Conservation (phyloP, 2,797 vertebrate species). For the Australoheros facetus region DNA sequence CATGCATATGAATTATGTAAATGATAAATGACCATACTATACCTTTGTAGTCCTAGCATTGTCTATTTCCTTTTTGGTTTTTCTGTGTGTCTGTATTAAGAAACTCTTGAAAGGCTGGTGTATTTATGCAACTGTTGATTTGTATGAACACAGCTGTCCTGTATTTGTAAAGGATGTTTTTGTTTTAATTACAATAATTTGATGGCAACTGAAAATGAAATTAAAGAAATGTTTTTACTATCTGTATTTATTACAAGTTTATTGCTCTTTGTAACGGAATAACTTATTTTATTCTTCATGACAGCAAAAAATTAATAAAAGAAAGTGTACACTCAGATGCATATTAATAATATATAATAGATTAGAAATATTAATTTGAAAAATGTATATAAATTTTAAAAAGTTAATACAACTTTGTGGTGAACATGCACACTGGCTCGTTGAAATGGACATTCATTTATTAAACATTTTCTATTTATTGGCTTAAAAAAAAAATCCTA, state of each 20-base stretch:
- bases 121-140: conserved; percentile 77
- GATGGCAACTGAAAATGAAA: conserved; percentile 53
- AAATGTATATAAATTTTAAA: background rate
- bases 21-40: conserved; percentile 49
- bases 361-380: background rate
- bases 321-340: background rate
- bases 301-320: background rate
- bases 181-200: conserved; percentile 58
- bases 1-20: conserved; percentile 31
- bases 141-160: conserved; percentile 60
- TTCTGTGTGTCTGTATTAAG: conserved; percentile 54
- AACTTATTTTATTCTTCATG: background rate
- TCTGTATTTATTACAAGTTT: conserved; percentile 3
- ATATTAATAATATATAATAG: background rate
- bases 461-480: accelerated
- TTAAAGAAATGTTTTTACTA: conserved; percentile 59
- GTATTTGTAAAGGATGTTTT: conserved; percentile 62
- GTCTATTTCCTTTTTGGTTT: conserved; percentile 53
- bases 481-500: background rate
- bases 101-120: conserved; percentile 57
- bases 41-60: conserved; percentile 53
- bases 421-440: accelerated
- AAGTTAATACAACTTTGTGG: background rate
- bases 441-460: background rate
- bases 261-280: background rate